Evolutionary conservation across 2,797 vertebrate species (phyloP).

Genomic region (Adrianichthys oophorus): DNA sequence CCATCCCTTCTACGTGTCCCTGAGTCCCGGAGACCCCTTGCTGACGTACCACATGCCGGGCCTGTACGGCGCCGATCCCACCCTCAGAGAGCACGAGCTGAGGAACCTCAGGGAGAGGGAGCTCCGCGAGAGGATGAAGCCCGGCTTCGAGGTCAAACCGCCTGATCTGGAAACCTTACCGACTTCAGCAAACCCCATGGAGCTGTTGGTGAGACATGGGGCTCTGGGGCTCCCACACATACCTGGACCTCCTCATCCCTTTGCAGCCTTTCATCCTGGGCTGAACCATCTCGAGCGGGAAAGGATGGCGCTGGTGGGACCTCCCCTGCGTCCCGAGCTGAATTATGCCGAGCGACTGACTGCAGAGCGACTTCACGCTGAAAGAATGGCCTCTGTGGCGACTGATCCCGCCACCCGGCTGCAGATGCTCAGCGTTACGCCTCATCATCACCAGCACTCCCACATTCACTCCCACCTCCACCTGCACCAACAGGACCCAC

Average conservation of each 20-base stretch:
- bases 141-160: conserved; percentile 95
- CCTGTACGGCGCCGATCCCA: conserved; percentile 90
- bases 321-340: conserved; percentile 92
- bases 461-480: conserved; percentile 99
- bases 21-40: conserved; percentile 91
- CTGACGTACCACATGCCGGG: conserved; percentile 97
- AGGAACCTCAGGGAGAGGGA: conserved; percentile 92
- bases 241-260: conserved; percentile 85
- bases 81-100: conserved; percentile 91
- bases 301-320: conserved; percentile 87
- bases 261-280: conserved; percentile 90
- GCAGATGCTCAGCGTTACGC: conserved; percentile 99
- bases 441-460: conserved; percentile 98
- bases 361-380: conserved; percentile 93
- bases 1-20: conserved; percentile 94
- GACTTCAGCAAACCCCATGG: conserved; percentile 92
- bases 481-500: conserved; percentile 97
- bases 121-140: conserved; percentile 96
- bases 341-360: conserved; percentile 95
- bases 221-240: conserved; percentile 90
- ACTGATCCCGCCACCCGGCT: conserved; percentile 90
- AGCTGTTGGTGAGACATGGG: conserved; percentile 94
- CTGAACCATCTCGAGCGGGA: conserved; percentile 91
- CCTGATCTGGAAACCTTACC: conserved; percentile 93
- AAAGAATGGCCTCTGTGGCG: conserved; percentile 94